A percentile compares a stretch with the other conserved stretches of the same genome.
Evolutionary conservation across 2,113 vertebrate genomes (phyloP).

Genomic region (Porphyrio hochstetteri): DNA sequence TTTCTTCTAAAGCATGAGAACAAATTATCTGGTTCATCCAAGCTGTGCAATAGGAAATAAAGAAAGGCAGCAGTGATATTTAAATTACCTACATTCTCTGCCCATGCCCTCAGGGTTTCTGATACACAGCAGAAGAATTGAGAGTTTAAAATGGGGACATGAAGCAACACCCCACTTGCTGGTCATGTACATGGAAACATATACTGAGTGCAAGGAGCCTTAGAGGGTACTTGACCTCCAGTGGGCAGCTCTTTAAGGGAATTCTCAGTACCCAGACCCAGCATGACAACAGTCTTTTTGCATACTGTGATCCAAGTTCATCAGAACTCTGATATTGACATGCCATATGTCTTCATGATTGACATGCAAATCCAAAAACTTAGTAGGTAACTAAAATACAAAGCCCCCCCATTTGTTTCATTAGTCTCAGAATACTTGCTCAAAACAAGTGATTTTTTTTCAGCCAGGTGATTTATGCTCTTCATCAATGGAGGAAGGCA

Average conservation of each 20-base stretch:
- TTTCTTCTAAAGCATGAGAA: neutral
- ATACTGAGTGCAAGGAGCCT: neutral
- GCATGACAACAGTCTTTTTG: neutral
- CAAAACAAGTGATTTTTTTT: neutral
- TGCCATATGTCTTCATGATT: neutral
- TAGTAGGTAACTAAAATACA: neutral
- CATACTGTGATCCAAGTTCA: neutral
- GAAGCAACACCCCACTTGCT: neutral
- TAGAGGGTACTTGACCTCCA: neutral
- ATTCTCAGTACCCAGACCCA: neutral
- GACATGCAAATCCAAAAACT: neutral
- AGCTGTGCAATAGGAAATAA: neutral
- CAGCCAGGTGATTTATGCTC: neutral
- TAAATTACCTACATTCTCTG: neutral
- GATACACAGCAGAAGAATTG: neutral
- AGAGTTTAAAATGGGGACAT: neutral
- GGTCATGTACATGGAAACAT: neutral
- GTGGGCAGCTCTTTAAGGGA: neutral
- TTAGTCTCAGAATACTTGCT: neutral
- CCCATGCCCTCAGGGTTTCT: neutral
- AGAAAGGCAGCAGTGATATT: neutral
- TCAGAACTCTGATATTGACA: neutral
- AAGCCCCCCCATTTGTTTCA: neutral
- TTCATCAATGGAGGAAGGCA: neutral
- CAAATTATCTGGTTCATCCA: neutral